Evolutionary conservation across 1,140 invertebrate species (phyloP), one percentile per base, ranked within the genome.

Genomic region (Lerema accius): DNA sequence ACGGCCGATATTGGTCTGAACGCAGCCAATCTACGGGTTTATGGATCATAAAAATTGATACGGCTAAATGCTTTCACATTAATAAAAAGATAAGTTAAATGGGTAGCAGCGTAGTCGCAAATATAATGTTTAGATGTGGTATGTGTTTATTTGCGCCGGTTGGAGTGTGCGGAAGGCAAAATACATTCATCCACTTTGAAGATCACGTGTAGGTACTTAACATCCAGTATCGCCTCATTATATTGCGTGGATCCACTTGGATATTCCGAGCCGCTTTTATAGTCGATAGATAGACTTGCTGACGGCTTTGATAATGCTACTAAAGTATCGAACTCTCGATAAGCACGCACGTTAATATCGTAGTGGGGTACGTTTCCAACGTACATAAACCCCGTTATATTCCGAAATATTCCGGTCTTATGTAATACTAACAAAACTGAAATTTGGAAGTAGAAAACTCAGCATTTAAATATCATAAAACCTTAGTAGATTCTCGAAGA

Each of bases 181-280:
- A 32, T 9, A 32, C 28, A 32, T 7, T 1, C 28, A 32, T 32
- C 28, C 9, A 32, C 28, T 32, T 32, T 32, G 3, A 32, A 32
- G 28, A 32, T 9, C 15, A 50, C n/a, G 23, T 35, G 15, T 50
- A 37, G 19, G 26, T 26, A 49, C 46, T 49, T 49, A 15, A 49
- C 13, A 49, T 49, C 46, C 11, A 39, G 49, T 37, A 39, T 51
- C 17, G 50, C 16, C 19, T 23, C 35, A 40, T 23, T 60, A 19
- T 39, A 60, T 48, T 40, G 40, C 5, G 60, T 14, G 40, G 11
- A 63, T 53, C 48, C 26, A 16, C 49, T 63, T 48, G 19, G 42
- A 63, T 63, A 63, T 63, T 55, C 42, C 50, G 49, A 39, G 16
- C 9, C 28, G 28, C 16, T 23, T 55, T 63, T 55, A 63, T 55